Evolutionary conservation across 2,113 vertebrate genomes (phyloP).

Genomic region (Camelus bactrianus): DNA sequence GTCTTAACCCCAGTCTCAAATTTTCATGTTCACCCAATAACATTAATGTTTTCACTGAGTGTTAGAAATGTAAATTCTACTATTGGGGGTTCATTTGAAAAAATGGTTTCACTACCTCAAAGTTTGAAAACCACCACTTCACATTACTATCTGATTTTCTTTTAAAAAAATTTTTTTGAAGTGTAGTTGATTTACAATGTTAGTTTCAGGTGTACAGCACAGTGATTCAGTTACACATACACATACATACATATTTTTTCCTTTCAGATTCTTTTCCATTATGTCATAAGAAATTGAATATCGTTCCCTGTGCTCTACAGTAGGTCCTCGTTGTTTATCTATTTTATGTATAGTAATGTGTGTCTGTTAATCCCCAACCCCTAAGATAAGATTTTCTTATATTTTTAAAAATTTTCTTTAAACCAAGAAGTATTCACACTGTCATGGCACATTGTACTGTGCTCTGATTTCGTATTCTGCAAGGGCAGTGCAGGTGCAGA

Average conservation of each 20-base stretch:
- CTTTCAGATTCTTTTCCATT: no score
- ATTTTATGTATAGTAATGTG: no score
- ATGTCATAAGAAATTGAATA: no score
- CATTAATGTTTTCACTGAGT: not conserved
- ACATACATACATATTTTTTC: no score
- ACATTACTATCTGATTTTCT: not conserved
- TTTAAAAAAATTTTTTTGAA: no score
- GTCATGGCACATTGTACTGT: accelerated
- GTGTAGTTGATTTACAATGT: no score
- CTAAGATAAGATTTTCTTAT: no score
- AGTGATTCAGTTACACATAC: no score
- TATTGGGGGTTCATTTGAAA: not conserved
- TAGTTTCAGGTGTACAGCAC: no score
- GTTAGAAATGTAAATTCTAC: not conserved
- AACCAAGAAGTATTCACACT: not conserved
- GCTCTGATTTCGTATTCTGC: not conserved
- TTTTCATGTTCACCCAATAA: not conserved
- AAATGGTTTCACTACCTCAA: not conserved
- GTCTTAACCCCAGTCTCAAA: not conserved
- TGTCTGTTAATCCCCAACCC: no score
- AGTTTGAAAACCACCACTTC: not conserved
- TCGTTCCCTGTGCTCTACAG: no score
- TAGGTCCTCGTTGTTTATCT: no score
- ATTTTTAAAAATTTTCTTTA: not conserved
- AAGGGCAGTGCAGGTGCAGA: not conserved